A percentile compares a stretch with the other conserved stretches of the same genome.
Evolutionary conservation across 2,888 invertebrate species (phyloP).

Genomic region (Limnephilus rhombicus): DNA sequence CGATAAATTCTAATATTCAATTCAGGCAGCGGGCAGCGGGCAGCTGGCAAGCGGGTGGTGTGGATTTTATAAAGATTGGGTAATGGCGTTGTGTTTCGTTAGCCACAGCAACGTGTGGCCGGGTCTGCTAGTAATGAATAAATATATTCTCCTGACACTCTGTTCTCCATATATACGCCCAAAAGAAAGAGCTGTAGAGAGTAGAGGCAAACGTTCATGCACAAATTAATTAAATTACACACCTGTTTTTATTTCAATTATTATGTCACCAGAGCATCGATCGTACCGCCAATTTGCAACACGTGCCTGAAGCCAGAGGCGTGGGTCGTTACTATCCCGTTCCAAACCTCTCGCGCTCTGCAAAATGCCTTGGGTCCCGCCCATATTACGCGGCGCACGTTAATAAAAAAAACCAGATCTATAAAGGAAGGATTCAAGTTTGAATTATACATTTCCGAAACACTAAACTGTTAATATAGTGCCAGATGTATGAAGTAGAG

Average conservation of each 20-base stretch:
- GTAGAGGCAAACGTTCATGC: neutral
- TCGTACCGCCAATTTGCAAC: neutral
- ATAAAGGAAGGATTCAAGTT: neutral
- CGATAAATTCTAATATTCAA: too few relatives aligned
- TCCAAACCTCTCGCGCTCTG: neutral
- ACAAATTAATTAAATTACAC: neutral
- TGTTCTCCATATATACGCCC: neutral
- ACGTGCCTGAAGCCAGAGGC: neutral
- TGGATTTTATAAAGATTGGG: too few relatives aligned
- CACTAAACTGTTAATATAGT: neutral
- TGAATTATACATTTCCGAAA: neutral
- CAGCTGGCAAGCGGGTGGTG: too few relatives aligned
- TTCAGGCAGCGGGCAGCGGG: too few relatives aligned
- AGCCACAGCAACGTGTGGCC: too few relatives aligned
- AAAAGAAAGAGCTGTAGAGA: neutral
- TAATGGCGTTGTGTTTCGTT: too few relatives aligned
- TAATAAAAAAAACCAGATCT: neutral
- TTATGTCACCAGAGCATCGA: neutral
- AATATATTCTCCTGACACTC: neutral
- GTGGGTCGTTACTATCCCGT: neutral
- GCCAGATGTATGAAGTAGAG: neutral
- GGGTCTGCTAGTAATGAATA: too few relatives aligned
- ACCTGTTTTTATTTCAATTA: neutral
- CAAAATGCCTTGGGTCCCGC: neutral
- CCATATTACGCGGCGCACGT: neutral